phyloP scores from a whole-genome alignment of 2,797 vertebrate genomes.

The Microchirus variegatus region DNA sequence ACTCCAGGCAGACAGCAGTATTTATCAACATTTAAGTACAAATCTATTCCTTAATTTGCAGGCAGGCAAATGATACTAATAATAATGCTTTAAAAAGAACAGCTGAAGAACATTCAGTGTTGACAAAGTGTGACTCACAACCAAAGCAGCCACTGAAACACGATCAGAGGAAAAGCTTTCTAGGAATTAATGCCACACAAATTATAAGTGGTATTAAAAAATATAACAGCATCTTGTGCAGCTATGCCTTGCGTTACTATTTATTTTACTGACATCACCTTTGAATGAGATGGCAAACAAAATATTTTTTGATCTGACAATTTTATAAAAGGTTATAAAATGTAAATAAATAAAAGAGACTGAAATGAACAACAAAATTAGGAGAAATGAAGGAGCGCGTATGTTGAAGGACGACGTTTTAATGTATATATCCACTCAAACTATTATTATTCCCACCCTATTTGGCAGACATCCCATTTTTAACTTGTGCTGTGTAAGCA shows the following conservation, averaged over 20 bases:
- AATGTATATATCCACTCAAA: not conserved
- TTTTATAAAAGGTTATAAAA: not conserved
- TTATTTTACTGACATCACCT: not conserved
- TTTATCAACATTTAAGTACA: not conserved
- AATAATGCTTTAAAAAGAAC: no score
- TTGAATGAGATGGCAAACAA: not conserved
- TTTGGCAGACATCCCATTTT: constrained; percentile 33
- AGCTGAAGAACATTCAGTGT: no score
- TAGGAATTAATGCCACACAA: not conserved
- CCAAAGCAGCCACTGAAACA: no score
- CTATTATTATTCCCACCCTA: constrained; percentile 22
- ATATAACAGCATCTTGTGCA: no score
- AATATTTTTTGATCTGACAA: not conserved
- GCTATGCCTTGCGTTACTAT: no score
- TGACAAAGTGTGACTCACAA: no score
- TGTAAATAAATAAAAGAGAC: not conserved
- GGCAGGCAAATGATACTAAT: no score
- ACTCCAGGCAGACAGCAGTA: not conserved
- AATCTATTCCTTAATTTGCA: no score
- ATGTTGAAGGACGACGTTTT: not conserved
- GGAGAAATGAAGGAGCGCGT: not conserved
- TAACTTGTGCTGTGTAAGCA: constrained; percentile 30
- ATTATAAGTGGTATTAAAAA: not conserved
- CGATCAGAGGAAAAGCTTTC: no score
- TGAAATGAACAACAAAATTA: not conserved